Percentiles rank a stretch among this genome's conserved stretches.
These are phyloP conservation scores for Calameuta idolon DNA, from an alignment of 2,888 invertebrate species.

Conservation along the genomic window DNA sequence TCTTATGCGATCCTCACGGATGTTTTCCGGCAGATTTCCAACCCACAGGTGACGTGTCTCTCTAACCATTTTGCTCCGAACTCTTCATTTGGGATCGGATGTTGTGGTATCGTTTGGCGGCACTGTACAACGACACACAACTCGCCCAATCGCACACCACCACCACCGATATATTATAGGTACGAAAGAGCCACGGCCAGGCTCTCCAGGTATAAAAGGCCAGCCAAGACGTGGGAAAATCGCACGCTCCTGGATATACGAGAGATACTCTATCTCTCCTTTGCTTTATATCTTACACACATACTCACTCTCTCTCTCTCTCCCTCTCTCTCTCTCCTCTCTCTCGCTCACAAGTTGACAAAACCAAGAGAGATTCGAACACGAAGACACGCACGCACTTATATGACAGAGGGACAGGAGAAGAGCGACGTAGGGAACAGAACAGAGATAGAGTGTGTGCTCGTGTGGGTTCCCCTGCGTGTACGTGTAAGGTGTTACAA, in stretches of 20 bases:
- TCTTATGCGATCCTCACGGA: slow-evolving; percentile 96
- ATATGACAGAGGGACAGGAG: background rate
- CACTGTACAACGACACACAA: slow-evolving; percentile 68
- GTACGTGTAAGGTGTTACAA: background rate
- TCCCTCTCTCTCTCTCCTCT: background rate
- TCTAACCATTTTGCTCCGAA: slow-evolving; percentile 99
- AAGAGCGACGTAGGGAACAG: background rate
- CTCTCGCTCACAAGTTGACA: slow-evolving; percentile 1
- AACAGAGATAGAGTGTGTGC: background rate
- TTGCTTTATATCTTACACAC: slow-evolving; percentile 1
- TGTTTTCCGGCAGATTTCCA: slow-evolving; percentile 99
- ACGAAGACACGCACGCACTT: background rate
- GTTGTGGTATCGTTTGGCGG: slow-evolving; percentile 67
- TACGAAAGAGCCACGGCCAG: background rate
- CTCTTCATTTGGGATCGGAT: slow-evolving; percentile 87
- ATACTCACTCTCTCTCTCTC: background rate
- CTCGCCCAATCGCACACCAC: slow-evolving; percentile 51
- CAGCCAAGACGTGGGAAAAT: background rate
- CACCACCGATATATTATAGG: slow-evolving; percentile 22
- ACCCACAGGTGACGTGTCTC: slow-evolving; percentile 99
- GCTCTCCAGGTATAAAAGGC: background rate
- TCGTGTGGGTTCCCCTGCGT: background rate
- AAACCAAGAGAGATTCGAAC: background rate
- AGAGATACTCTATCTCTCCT: background rate
- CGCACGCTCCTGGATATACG: background rate